Base-by-base conservation (phyloP, 2,888 invertebrate genomes). In the Cheilosia variabilis region DNA sequence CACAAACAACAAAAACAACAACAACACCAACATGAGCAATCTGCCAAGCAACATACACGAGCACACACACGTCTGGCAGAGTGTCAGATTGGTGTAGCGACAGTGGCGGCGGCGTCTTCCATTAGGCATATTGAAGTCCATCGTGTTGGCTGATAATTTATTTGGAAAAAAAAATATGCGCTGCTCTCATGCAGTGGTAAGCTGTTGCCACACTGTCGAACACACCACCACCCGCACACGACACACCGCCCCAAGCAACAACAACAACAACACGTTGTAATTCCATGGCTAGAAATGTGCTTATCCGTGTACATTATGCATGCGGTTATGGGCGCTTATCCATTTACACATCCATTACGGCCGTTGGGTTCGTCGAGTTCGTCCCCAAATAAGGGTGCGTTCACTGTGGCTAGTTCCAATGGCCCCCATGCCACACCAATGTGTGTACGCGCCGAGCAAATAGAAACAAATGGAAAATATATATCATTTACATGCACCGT, bases 371-470 rank as follows among this genome's bases (percentile, higher is more conserved):
- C 43, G 73, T 53, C 60, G 72, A 68, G 65, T 71, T 81, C 76
- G 81, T 81, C 76, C 45, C 86, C 81, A 86, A 86, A 86, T 81
- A 86, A 86, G 86, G 86, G 86, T 81, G 86, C 86, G 86, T 84
- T 76, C 66, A 43, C 22, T 66, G 22, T 55, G 82, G 72, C 72
- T 47, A 72, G 66, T 73, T 68, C 34, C 76, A 19, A 2, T 17
- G 47, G 22, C 22, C 60, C 53, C 50, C 60, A 43, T 57, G 66
- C 84, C 86, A 76, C 81, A 76, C 76, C 80, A 76, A 81, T 77
- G 71, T 76, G 63, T 72, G 52, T 75, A 27, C 41, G 19, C 4
- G 17, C 17, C 19, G 58, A 60, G 58, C 69, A 84, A 84, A 84
- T 68, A 81, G 55, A 80, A 75, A 65, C 60, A 77, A 68, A 81